phyloP scores from a whole-genome alignment of 2,113 vertebrate species.

The Pseudorasbora parva region DNA sequence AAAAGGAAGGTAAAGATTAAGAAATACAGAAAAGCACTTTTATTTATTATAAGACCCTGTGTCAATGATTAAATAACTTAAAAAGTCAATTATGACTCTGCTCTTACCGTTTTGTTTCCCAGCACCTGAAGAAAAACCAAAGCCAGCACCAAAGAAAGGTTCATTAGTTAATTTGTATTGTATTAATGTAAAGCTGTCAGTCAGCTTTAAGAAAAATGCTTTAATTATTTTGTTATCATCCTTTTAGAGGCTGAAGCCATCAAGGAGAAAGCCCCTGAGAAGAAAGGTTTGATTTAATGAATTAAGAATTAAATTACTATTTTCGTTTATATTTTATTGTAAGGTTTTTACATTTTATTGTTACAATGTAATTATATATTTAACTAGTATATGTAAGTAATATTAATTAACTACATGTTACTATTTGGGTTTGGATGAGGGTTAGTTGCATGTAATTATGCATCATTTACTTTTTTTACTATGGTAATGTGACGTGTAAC shows the following conservation, averaged over 20 bases:
- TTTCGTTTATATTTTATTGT: too few species aligned
- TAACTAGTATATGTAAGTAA: too few species aligned
- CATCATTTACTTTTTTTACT: too few species aligned
- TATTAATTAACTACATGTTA: too few species aligned
- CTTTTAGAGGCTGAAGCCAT: conserved; percentile 60
- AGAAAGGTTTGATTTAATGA: conserved; percentile 12
- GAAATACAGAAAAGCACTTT: not conserved
- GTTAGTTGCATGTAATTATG: too few species aligned
- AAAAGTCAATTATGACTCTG: not conserved
- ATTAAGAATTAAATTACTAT: too few species aligned
- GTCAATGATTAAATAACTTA: not conserved
- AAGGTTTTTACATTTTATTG: too few species aligned
- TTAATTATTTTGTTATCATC: not conserved
- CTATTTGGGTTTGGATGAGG: too few species aligned
- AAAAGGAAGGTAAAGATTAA: conserved; percentile 7
- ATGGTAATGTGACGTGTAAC: too few species aligned
- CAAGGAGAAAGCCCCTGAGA: conserved; percentile 60
- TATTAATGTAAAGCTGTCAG: not conserved
- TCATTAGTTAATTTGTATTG: not conserved
- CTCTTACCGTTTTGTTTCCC: not conserved
- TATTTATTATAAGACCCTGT: not conserved
- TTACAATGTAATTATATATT: too few species aligned
- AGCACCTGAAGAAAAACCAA: conserved; percentile 50
- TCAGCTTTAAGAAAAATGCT: not conserved
- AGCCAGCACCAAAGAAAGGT: conserved; percentile 31